These are phyloP conservation scores for Plecturocebus donacophilus DNA, from an alignment of 2,113 vertebrate genomes.

Conservation along the genomic window DNA sequence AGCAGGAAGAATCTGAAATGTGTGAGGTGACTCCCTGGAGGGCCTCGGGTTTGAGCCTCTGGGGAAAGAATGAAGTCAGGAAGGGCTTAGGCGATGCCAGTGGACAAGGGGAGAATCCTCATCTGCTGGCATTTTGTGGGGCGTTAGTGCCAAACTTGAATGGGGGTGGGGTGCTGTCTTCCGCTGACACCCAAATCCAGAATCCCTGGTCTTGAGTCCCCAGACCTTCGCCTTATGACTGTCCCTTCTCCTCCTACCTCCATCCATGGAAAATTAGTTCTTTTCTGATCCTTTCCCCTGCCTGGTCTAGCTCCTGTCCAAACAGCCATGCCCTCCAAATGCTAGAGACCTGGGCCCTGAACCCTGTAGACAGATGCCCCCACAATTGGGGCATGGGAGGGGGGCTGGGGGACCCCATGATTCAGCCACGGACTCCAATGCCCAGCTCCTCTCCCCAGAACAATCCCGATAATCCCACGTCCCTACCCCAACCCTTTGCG, in stretches of 20 bases:
- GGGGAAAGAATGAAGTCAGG: neutral
- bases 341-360: conserved; percentile 68
- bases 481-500: conserved; percentile 56
- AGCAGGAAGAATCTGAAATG: neutral
- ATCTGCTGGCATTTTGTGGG: neutral
- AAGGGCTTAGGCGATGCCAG: neutral
- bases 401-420: conserved; percentile 75
- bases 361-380: conserved; percentile 65
- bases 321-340: conserved; percentile 71
- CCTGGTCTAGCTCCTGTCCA: conserved; percentile 69
- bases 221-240: conserved; percentile 25
- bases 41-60: neutral
- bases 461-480: conserved; percentile 25
- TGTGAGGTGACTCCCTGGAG: neutral
- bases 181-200: conserved; percentile 39
- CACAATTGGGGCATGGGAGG: conserved; percentile 59
- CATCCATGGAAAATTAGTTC: conserved; percentile 51
- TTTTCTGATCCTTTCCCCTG: conserved; percentile 51
- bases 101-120: neutral
- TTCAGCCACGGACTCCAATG: conserved; percentile 81
- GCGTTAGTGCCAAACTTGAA: conserved; percentile 65
- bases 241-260: conserved; percentile 4
- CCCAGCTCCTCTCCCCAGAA: conserved; percentile 68
- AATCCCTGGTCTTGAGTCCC: conserved; percentile 51
- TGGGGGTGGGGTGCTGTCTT: conserved; percentile 33